Percentiles rank a stretch among this genome's conserved stretches.
These are phyloP conservation scores for Drosophila miranda DNA, from an alignment of 1,140 invertebrate species.

Conservation along the genomic window DNA sequence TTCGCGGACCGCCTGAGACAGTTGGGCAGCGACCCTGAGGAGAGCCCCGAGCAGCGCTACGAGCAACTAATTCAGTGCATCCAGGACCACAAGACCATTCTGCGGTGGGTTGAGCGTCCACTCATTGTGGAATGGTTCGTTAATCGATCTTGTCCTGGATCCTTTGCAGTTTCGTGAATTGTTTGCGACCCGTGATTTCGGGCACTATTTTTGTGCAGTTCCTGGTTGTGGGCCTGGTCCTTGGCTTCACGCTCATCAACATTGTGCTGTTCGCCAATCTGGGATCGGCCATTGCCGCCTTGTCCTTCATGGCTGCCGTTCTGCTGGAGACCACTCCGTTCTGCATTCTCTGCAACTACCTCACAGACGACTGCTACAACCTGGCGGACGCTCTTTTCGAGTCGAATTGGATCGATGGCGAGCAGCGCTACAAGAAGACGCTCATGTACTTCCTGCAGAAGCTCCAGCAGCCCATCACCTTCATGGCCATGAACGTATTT, in stretches of 20 bases:
- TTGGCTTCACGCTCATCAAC: conserved; percentile 64
- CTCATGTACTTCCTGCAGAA: conserved; percentile 54
- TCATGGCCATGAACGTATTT: conserved; percentile 64
- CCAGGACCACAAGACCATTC: conserved; percentile 47
- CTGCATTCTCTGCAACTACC: conserved; percentile 63
- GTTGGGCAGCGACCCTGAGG: conserved; percentile 42
- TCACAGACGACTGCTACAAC: conserved; percentile 50
- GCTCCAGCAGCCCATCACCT: conserved; percentile 59
- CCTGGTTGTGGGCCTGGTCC: conserved; percentile 55
- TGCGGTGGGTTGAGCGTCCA: conserved; percentile 28
- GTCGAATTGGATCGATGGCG: conserved; percentile 61
- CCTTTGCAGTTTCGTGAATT: conserved; percentile 49
- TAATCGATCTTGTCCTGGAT: background rate
- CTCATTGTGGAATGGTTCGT: too few species aligned
- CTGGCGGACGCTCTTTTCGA: conserved; percentile 56
- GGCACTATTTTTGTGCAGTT: conserved; percentile 72
- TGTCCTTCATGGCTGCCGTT: conserved; percentile 54
- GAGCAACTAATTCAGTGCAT: conserved; percentile 52
- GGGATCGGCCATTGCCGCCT: conserved; percentile 51
- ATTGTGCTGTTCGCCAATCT: conserved; percentile 62
- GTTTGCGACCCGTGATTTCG: conserved; percentile 57
- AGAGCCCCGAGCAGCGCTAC: conserved; percentile 35
- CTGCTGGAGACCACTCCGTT: conserved; percentile 63
- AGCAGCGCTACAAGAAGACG: conserved; percentile 49
- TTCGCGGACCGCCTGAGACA: conserved; percentile 48